Conservation (phyloP, 2,797 vertebrate species). For the Ataeniobius toweri region DNA sequence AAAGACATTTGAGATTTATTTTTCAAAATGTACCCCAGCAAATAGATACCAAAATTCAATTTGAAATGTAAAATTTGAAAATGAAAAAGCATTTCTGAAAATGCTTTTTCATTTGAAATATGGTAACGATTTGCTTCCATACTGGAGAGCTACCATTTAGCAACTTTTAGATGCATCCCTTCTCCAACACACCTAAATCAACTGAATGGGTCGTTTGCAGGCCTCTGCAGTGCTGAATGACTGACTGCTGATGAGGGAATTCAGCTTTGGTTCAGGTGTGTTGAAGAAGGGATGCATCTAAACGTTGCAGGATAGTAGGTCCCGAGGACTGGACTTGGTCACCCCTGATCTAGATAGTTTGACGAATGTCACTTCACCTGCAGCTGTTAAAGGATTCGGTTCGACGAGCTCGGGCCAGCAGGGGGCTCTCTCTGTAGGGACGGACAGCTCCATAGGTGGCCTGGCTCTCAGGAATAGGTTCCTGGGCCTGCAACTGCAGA, state of each 20-base stretch:
- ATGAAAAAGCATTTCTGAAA: too few species aligned
- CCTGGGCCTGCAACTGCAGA: conserved; percentile 91
- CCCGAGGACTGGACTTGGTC: too few species aligned
- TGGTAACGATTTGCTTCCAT: too few species aligned
- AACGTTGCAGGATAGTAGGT: neutral
- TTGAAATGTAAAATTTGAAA: too few species aligned
- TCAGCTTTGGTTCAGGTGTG: neutral
- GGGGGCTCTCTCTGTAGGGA: conserved; percentile 94
- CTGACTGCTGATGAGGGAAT: neutral
- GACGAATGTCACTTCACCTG: conserved; percentile 53
- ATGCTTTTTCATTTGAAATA: too few species aligned
- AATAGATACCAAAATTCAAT: too few species aligned
- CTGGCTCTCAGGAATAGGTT: conserved; percentile 85
- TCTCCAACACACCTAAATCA: neutral
- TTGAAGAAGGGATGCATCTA: neutral
- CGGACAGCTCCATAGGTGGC: conserved; percentile 91
- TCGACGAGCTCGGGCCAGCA: conserved; percentile 92
- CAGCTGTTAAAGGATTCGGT: conserved; percentile 96
- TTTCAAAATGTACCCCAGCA: too few species aligned
- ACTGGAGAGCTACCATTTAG: too few species aligned
- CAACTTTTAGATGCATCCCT: too few species aligned
- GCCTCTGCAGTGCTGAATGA: neutral
- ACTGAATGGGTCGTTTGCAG: neutral
- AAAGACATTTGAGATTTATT: too few species aligned
- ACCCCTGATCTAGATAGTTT: neutral